Conservation (phyloP, 2,888 invertebrate species). For the Fragum sueziense region DNA sequence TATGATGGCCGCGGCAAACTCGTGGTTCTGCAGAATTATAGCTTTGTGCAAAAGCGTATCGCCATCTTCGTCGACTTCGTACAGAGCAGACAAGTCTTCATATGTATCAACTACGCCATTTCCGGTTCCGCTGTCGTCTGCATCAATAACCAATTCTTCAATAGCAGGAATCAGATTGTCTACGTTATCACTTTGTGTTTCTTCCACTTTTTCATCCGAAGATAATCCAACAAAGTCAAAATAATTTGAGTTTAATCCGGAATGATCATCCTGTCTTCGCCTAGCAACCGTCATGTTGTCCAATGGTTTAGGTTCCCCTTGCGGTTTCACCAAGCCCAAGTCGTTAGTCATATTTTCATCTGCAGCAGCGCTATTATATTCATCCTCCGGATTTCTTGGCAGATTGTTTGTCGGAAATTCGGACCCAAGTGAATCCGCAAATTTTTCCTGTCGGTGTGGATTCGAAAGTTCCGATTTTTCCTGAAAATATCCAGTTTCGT, state of each 20-base stretch:
- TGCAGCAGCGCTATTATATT: not conserved
- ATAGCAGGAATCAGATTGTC: not conserved
- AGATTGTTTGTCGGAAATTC: not conserved
- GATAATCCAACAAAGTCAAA: not conserved
- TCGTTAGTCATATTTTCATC: not conserved
- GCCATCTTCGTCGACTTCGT: conserved; percentile 55
- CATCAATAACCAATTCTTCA: not conserved
- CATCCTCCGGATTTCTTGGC: not conserved
- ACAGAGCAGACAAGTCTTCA: not conserved
- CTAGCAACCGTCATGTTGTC: conserved; percentile 13
- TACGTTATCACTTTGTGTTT: not conserved
- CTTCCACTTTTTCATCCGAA: not conserved
- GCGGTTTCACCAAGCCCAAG: not conserved
- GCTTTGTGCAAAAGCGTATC: conserved; percentile 61
- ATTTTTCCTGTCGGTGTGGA: not conserved
- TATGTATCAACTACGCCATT: not conserved
- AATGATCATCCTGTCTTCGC: not conserved
- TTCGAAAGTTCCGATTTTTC: not conserved
- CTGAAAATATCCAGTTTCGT: not conserved
- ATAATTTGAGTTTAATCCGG: not conserved
- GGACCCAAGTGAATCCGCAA: not conserved
- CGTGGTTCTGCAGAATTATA: conserved; percentile 37
- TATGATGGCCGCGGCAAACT: conserved; percentile 41
- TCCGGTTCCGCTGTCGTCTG: not conserved
- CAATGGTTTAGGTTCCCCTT: not conserved